Conservation (phyloP, 1,140 invertebrate species). For the Elysia chlorotica region DNA sequence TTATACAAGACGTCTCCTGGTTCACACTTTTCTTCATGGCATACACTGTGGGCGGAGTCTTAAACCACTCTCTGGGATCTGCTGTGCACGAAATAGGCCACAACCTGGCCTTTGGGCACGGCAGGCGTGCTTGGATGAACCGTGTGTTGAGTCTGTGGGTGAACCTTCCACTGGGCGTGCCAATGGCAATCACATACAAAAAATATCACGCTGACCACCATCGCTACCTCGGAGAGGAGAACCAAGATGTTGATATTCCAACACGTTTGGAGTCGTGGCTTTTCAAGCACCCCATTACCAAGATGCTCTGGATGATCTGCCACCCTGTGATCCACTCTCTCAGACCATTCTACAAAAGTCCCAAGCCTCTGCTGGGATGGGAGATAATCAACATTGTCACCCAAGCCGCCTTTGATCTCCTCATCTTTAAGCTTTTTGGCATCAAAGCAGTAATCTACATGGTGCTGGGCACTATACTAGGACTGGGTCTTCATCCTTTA, state of each 20-base stretch:
- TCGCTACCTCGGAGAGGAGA: constrained; percentile 55
- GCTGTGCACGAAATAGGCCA: constrained; percentile 63
- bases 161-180: constrained; percentile 59
- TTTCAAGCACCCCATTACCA: constrained; percentile 55
- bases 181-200: constrained; percentile 61
- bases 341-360: constrained; percentile 64
- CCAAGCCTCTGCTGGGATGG: constrained; percentile 79
- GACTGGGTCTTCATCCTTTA: constrained; percentile 96
- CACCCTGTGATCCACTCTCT: constrained; percentile 56
- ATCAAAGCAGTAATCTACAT: constrained; percentile 80
- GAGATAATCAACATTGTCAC: constrained; percentile 85
- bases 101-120: constrained; percentile 61
- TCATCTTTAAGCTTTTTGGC: constrained; percentile 82
- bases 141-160: constrained; percentile 56
- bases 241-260: constrained; percentile 58
- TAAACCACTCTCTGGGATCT: constrained; percentile 60
- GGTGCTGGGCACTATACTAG: constrained; percentile 83
- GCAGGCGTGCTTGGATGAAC: constrained; percentile 44
- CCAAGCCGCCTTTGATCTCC: constrained; percentile 82
- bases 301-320: constrained; percentile 54
- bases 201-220: constrained; percentile 63
- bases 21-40: constrained; percentile 43
- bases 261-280: constrained; percentile 53
- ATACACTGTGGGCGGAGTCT: constrained; percentile 54
- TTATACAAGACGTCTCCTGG: constrained; percentile 51